Evolutionary conservation across 2,797 vertebrate genomes (phyloP), one percentile per base, ranked within the genome.

Genomic region (Chelon auratus): DNA sequence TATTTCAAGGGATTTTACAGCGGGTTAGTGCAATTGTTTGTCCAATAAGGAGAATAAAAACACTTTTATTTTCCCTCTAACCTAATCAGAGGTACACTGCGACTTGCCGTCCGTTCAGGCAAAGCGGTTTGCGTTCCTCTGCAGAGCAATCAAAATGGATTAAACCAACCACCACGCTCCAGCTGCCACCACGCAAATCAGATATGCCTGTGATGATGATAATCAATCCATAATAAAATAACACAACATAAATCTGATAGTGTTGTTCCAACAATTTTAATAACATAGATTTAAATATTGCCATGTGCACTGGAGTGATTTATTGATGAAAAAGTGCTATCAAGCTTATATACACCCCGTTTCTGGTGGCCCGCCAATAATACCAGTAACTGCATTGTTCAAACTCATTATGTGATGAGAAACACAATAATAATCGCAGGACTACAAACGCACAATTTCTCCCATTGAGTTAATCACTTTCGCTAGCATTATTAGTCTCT

Each of bases 351-450:
- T 88, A 92, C 88, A 91, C 90, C 83, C 77, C 74, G 43, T 73
- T 88, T 69, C 92, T 95, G 94, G 93, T 93, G 82, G 89, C 75
- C 66, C 72, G 94, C 94, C 94, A 95, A 93, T 94, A 94, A 93
- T 89, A 74, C 93, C 93, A 95, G 95, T 94, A 94, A 93, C 91
- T 83, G 89, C 94, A 93, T 94, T 94, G 93, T 94, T 94, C 88
- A 90, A 92, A 93, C 91, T 94, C 92, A 93, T 94, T 94, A 94
- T 92, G 89, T 90, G 90, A 92, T 91, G 87, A 91, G 89, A 93
- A 93, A 93, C 93, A 94, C 91, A 93, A 92, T 90, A 92, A 94
- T 94, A 94, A 94, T 93, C 74, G 84, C 89, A 89, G 79, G 90
- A 83, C 84, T 92, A 93, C 93, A 93, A 92, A 94, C 66, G 68